These are phyloP conservation scores for Cassiopea andromeda DNA, from an alignment of 30 jellyfish, hydroid and myxozoan genomes.

Conservation along the genomic window DNA sequence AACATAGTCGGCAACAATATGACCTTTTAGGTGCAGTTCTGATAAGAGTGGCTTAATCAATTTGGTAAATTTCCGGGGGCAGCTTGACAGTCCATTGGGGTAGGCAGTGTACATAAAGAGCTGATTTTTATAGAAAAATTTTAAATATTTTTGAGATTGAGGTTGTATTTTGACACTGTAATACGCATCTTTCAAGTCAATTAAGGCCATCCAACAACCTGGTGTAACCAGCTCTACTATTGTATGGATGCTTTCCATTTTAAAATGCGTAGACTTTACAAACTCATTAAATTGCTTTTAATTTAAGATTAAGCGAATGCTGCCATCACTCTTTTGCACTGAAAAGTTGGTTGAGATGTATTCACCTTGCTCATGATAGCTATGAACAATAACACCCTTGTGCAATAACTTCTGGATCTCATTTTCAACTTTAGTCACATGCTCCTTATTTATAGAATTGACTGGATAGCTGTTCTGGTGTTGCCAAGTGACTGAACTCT, in stretches of 20 bases:
- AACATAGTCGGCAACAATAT: conserved; percentile 43
- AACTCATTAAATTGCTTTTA: conserved; percentile 21
- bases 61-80: conserved; percentile 57
- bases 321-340: conserved; percentile 59
- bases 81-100: conserved; percentile 34
- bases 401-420: background rate
- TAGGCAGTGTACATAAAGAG: background rate
- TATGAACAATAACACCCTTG: background rate
- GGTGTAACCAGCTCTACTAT: conserved; percentile 6
- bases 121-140: background rate
- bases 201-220: conserved; percentile 32
- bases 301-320: conserved; percentile 36
- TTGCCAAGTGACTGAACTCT: background rate
- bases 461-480: background rate
- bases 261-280: conserved; percentile 26
- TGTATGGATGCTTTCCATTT: conserved; percentile 43
- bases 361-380: conserved; percentile 24
- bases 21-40: conserved; percentile 36
- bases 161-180: conserved; percentile 39
- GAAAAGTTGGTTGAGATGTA: conserved; percentile 13
- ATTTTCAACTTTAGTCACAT: background rate
- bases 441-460: background rate
- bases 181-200: conserved; percentile 22
- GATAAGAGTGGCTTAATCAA: conserved; percentile 45
- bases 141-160: conserved; percentile 1